Conservation (phyloP, 2,888 invertebrate genomes). For the Acanthoscelides obtectus region DNA sequence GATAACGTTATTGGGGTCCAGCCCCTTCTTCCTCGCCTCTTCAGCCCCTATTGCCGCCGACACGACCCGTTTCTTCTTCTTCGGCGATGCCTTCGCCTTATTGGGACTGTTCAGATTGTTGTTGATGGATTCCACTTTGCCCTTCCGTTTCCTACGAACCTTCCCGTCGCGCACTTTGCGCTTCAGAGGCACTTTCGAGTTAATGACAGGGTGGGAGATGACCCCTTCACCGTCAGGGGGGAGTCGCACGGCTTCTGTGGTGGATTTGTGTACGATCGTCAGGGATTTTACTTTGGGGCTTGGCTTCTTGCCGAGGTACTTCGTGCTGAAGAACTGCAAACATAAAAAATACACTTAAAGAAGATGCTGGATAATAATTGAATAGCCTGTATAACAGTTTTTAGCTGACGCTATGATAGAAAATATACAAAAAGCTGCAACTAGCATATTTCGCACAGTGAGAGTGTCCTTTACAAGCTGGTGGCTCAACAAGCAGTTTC, state of each 20-base stretch:
- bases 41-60: constrained; percentile 50
- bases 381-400: too few relatives aligned
- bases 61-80: constrained; percentile 46
- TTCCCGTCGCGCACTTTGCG: constrained; percentile 68
- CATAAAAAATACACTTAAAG: too few relatives aligned
- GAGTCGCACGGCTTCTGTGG: constrained; percentile 81
- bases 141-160: constrained; percentile 50
- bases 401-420: too few relatives aligned
- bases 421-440: too few relatives aligned
- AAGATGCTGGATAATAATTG: too few relatives aligned
- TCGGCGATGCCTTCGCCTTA: constrained; percentile 40
- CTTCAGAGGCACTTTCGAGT: constrained; percentile 82
- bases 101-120: constrained; percentile 39
- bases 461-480: too few relatives aligned
- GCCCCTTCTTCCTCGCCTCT: constrained; percentile 52
- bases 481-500: too few relatives aligned
- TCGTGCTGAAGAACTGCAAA: constrained; percentile 71
- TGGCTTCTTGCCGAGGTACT: constrained; percentile 72
- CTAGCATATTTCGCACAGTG: too few relatives aligned
- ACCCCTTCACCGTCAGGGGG: constrained; percentile 65
- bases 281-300: constrained; percentile 80
- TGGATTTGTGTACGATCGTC: constrained; percentile 86
- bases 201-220: constrained; percentile 78
- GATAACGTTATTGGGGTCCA: constrained; percentile 36
- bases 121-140: constrained; percentile 25